Percentiles rank a stretch among this genome's conserved stretches.
Conservation (phyloP, 2,888 invertebrate species). For the Chymomyza procnemis region DNA sequence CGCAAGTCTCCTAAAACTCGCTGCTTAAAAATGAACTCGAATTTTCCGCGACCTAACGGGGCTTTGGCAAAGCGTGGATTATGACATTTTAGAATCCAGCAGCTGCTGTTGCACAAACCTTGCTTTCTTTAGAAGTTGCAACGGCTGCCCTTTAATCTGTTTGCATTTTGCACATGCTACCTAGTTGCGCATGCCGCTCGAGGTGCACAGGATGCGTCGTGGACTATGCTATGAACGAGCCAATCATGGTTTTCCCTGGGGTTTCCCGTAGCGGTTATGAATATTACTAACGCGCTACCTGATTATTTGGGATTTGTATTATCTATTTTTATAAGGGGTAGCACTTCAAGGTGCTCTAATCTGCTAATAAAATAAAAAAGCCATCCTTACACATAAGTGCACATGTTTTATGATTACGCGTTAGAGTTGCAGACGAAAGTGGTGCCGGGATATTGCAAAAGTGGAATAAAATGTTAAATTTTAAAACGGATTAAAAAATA, state of each 20-base stretch:
- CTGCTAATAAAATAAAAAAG: not conserved
- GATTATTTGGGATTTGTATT: not conserved
- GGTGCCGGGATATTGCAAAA: not conserved
- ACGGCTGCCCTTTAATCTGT: not conserved
- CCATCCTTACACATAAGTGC: not conserved
- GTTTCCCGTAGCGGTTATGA: conserved; percentile 45
- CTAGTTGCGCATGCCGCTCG: not conserved
- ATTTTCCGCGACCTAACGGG: not conserved
- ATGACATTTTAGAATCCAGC: not conserved
- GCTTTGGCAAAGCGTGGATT: not conserved
- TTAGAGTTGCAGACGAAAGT: not conserved
- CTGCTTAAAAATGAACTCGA: not conserved
- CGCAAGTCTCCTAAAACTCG: not conserved
- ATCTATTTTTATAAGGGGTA: conserved; percentile 21
- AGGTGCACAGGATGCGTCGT: not conserved
- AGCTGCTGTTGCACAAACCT: not conserved
- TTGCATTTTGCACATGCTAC: not conserved
- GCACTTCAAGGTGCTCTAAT: not conserved
- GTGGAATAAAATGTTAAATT: not conserved
- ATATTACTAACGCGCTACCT: conserved; percentile 38
- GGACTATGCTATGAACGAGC: conserved; percentile 36
- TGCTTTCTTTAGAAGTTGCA: not conserved
- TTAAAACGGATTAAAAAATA: not conserved
- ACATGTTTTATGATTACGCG: not conserved
- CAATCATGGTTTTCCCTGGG: conserved; percentile 40